These are phyloP conservation scores for Merluccius polli DNA, from an alignment of 2,797 vertebrate species.

Conservation along the genomic window DNA sequence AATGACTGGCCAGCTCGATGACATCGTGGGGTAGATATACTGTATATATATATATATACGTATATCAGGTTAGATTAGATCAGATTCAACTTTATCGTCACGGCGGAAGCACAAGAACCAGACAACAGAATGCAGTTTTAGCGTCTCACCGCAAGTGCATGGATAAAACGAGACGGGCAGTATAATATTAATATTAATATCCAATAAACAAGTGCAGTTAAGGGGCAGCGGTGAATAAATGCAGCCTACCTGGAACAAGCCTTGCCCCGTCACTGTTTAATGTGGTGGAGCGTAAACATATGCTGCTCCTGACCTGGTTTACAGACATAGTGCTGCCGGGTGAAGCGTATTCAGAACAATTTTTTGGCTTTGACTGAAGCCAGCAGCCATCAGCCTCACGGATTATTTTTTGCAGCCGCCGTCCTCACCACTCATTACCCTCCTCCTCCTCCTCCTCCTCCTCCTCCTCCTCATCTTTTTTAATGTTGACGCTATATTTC, in stretches of 20 bases:
- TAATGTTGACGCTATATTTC: too few relatives aligned
- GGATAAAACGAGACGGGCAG: neutral
- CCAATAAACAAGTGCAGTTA: too few relatives aligned
- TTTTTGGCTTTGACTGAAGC: neutral
- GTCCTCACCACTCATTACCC: too few relatives aligned
- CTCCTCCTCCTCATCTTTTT: neutral
- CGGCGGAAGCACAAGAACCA: too few relatives aligned
- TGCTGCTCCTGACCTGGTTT: slow-evolving; percentile 29
- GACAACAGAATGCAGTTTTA: neutral
- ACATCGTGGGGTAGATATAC: slow-evolving; percentile 48
- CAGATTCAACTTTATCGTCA: too few relatives aligned
- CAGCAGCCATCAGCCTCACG: too few relatives aligned
- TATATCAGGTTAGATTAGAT: neutral
- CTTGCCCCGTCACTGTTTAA: neutral
- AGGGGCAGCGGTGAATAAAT: neutral
- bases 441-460: neutral
- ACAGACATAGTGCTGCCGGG: neutral
- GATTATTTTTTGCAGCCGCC: too few relatives aligned
- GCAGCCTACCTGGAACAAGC: neutral
- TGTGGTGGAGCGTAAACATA: slow-evolving; percentile 36
- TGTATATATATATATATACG: neutral
- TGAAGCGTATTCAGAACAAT: neutral
- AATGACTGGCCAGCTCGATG: slow-evolving; percentile 50
- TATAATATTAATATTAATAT: neutral
- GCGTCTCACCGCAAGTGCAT: neutral